Percentiles rank a stretch among this genome's conserved stretches.
These are phyloP conservation scores for Stenoptilia bipunctidactyla DNA, from an alignment of 2,888 invertebrate species.

Conservation along the genomic window DNA sequence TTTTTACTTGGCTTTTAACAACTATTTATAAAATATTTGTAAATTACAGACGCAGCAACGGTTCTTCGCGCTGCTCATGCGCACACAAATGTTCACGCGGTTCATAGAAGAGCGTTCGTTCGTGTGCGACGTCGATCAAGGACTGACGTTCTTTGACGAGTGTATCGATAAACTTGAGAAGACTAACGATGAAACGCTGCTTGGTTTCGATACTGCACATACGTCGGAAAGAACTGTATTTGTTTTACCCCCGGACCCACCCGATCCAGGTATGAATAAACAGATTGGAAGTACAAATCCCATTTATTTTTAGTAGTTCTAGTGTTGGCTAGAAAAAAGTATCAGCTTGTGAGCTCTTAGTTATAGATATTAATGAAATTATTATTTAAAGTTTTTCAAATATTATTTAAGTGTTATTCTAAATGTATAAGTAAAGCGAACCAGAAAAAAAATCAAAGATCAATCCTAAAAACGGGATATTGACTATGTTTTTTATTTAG, in stretches of 20 bases:
- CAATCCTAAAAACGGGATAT: too few species aligned
- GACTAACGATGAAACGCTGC: slow-evolving; percentile 68
- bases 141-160: slow-evolving; percentile 92
- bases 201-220: slow-evolving; percentile 85
- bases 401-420: too few species aligned
- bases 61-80: slow-evolving; percentile 90
- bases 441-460: too few species aligned
- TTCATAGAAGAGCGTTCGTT: slow-evolving; percentile 99
- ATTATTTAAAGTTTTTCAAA: too few species aligned
- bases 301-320: too few species aligned
- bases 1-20: neutral
- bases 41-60: slow-evolving; percentile 81
- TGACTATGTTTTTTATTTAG: too few species aligned
- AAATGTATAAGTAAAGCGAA: too few species aligned
- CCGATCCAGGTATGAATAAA: slow-evolving; percentile 45
- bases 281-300: neutral
- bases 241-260: slow-evolving; percentile 91
- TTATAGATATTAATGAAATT: too few species aligned
- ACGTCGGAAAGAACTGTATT: slow-evolving; percentile 93
- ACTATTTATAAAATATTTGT: slow-evolving; percentile 5
- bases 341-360: too few species aligned
- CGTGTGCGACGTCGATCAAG: slow-evolving; percentile 97
- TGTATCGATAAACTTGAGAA: slow-evolving; percentile 83
- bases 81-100: slow-evolving; percentile 97
- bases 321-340: too few species aligned